Evolutionary conservation across 2,113 vertebrate genomes (phyloP).

Genomic region (Phasianus colchicus): DNA sequence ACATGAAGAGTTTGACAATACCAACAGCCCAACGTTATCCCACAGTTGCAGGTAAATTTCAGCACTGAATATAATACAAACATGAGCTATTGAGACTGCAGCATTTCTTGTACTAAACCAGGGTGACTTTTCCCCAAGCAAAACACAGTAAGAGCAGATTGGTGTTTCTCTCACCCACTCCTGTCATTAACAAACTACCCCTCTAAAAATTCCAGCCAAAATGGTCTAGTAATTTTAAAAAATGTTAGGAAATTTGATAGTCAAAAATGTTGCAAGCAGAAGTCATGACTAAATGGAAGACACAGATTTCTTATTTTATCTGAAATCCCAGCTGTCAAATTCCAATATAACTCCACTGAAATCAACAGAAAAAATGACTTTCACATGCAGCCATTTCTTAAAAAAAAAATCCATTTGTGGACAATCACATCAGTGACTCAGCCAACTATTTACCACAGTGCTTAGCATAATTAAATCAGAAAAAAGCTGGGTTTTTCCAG

Average conservation of each 20-base stretch:
- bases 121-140: background rate
- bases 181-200: no score
- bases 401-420: background rate
- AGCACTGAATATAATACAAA: background rate
- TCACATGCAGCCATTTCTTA: background rate
- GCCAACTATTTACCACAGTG: rapidly evolving
- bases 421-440: background rate
- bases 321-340: background rate
- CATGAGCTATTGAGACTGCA: background rate
- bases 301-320: background rate
- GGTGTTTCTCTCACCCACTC: background rate
- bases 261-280: background rate
- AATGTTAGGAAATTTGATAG: background rate
- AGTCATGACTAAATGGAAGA: background rate
- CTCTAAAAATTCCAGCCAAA: background rate
- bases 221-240: background rate
- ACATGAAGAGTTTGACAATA: no score
- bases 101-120: background rate
- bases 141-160: background rate
- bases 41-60: no score
- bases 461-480: background rate
- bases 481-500: background rate
- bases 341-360: background rate
- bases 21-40: no score
- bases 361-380: background rate